Conservation (phyloP, 1,140 invertebrate species). For the Caligus rogercresseyi region DNA sequence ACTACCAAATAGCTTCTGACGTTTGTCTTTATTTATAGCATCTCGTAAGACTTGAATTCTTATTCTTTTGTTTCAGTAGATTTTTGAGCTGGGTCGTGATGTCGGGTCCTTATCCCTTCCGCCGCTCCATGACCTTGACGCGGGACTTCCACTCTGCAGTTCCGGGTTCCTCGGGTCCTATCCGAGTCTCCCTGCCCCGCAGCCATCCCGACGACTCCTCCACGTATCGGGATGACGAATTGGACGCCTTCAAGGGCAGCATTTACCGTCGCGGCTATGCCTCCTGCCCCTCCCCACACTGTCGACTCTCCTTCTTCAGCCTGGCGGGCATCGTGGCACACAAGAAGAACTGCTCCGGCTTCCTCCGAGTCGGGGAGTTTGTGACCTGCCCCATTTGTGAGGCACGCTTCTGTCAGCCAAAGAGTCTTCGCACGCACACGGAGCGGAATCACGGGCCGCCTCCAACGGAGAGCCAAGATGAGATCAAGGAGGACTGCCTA, state of each 20-base stretch:
- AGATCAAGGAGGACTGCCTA: not conserved
- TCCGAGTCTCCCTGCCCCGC: not conserved
- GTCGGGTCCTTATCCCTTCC: not conserved
- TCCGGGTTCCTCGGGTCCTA: not conserved
- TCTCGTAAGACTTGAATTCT: too few relatives aligned
- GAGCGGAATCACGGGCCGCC: not conserved
- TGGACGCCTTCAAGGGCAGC: not conserved
- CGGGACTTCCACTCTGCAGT: not conserved
- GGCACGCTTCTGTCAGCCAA: not conserved
- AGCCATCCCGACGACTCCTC: not conserved
- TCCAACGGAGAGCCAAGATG: not conserved
- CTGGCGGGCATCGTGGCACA: constrained; percentile 6
- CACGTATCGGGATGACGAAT: not conserved
- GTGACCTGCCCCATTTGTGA: not conserved
- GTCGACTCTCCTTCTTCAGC: not conserved
- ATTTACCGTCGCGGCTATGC: not conserved
- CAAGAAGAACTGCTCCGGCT: not conserved
- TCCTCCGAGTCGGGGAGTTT: not conserved
- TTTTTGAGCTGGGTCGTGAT: too few relatives aligned
- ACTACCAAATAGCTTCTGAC: too few relatives aligned
- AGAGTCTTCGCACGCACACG: not conserved
- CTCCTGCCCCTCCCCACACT: not conserved
- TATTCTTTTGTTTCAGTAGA: too few relatives aligned
- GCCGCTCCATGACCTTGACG: not conserved
- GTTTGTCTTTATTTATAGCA: too few relatives aligned